A percentile compares a stretch with the other conserved stretches of the same genome.
phyloP scores from a whole-genome alignment of 2,113 vertebrate genomes.

The Nanorana parkeri region DNA sequence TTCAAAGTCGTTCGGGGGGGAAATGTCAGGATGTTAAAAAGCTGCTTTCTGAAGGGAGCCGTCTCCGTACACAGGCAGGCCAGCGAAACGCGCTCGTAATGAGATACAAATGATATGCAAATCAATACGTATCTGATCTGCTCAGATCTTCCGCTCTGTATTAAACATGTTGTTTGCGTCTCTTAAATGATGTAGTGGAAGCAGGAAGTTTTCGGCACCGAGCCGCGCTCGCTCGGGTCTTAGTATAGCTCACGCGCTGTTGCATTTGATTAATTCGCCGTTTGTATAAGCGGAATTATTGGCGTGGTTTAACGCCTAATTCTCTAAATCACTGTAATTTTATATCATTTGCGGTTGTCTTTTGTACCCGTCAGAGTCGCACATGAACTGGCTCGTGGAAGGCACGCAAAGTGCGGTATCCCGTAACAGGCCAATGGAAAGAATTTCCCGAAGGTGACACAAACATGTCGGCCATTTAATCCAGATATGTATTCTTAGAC shows the following conservation, averaged over 20 bases:
- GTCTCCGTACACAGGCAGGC: background rate
- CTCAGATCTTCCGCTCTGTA: slow-evolving; percentile 29
- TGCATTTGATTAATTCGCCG: slow-evolving; percentile 27
- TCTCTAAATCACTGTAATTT: background rate
- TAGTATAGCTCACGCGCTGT: background rate
- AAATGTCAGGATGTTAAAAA: background rate
- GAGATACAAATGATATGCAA: slow-evolving; percentile 38
- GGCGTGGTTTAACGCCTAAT: slow-evolving; percentile 24
- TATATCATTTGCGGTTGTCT: background rate
- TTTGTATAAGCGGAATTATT: slow-evolving; percentile 16
- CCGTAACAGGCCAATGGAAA: no score
- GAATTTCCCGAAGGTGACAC: no score
- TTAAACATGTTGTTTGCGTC: slow-evolving; percentile 42
- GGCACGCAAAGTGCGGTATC: no score
- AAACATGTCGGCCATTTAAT: no score
- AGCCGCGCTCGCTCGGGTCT: background rate
- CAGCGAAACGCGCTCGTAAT: background rate
- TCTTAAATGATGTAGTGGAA: slow-evolving; percentile 37
- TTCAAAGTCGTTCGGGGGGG: background rate
- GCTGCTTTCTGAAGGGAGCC: background rate
- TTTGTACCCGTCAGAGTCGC: no score
- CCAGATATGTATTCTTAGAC: no score
- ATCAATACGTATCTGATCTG: slow-evolving; percentile 24
- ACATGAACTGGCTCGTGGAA: no score
- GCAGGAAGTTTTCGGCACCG: slow-evolving; percentile 16